Conservation (phyloP, 2,113 vertebrate genomes). For the Pseudorectes ferrugineus region DNA sequence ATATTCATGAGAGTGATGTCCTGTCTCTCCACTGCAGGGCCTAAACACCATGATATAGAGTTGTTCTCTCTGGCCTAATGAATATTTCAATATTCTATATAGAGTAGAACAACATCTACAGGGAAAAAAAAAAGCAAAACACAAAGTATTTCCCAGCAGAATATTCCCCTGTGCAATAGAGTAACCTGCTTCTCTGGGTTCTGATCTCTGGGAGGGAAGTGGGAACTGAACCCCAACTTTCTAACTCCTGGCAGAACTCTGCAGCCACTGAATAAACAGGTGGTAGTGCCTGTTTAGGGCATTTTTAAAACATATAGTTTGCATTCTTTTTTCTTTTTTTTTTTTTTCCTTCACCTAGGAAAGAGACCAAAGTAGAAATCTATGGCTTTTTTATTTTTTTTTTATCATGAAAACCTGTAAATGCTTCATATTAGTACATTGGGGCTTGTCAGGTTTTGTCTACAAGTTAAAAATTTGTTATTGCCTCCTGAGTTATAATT, state of each 20-base stretch:
- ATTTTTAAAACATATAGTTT: not conserved
- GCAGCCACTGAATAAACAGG: not conserved
- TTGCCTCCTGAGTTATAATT: not conserved
- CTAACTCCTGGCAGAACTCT: not conserved
- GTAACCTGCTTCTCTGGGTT: not conserved
- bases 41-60: not conserved
- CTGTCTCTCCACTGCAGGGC: not conserved
- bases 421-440: not conserved
- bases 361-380: not conserved
- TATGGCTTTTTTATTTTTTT: not conserved
- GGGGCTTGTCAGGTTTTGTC: not conserved
- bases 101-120: not conserved
- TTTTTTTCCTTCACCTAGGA: fast-evolving
- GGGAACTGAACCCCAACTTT: not conserved
- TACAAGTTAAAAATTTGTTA: not conserved
- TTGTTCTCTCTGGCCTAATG: constrained; percentile 1
- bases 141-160: constrained; percentile 15
- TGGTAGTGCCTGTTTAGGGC: fast-evolving
- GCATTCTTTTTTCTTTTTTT: fast-evolving
- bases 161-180: not conserved
- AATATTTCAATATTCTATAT: constrained; percentile 54
- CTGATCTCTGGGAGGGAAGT: not conserved
- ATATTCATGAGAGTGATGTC: constrained; percentile 43
- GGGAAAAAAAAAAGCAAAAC: fast-evolving
- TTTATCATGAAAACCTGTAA: not conserved